Evolutionary conservation across 1,140 invertebrate species (phyloP).

Genomic region (Tribolium castaneum): DNA sequence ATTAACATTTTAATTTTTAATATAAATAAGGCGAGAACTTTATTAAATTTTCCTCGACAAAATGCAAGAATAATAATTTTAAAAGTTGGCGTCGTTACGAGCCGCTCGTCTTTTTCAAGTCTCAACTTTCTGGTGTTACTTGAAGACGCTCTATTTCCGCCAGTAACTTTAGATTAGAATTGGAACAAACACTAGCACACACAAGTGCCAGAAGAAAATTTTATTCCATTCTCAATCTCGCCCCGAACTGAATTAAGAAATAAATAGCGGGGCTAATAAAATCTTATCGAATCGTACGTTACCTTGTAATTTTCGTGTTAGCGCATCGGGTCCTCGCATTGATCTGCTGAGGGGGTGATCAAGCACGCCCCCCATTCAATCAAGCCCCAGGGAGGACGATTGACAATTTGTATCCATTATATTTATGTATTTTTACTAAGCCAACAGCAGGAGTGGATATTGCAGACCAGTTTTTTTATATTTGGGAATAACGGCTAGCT

Average conservation of each 20-base stretch:
- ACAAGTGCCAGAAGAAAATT: background rate
- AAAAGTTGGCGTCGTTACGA: background rate
- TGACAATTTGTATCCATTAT: conserved; percentile 63
- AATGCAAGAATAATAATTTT: conserved; percentile 6
- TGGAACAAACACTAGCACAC: conserved; percentile 3
- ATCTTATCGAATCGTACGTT: conserved; percentile 28
- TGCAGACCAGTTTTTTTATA: conserved; percentile 52
- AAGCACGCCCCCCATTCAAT: conserved; percentile 48
- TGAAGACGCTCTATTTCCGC: background rate
- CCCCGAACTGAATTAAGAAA: background rate
- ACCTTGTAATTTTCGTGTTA: conserved; percentile 44
- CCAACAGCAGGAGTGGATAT: conserved; percentile 49
- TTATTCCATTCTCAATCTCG: background rate
- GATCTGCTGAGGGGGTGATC: conserved; percentile 32
- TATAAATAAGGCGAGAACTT: conserved; percentile 36
- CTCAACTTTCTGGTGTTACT: background rate
- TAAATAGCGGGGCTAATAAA: conserved; percentile 24
- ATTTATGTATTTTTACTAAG: conserved; percentile 62
- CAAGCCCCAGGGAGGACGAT: conserved; percentile 58
- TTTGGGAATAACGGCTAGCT: conserved; percentile 53
- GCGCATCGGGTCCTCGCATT: conserved; percentile 35
- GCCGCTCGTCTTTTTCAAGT: background rate
- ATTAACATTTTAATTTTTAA: conserved; percentile 39
- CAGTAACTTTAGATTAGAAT: background rate
- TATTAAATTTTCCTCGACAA: conserved; percentile 24